phyloP scores from a whole-genome alignment of 2,888 invertebrate genomes.

The Lacanobia wlatinum region DNA sequence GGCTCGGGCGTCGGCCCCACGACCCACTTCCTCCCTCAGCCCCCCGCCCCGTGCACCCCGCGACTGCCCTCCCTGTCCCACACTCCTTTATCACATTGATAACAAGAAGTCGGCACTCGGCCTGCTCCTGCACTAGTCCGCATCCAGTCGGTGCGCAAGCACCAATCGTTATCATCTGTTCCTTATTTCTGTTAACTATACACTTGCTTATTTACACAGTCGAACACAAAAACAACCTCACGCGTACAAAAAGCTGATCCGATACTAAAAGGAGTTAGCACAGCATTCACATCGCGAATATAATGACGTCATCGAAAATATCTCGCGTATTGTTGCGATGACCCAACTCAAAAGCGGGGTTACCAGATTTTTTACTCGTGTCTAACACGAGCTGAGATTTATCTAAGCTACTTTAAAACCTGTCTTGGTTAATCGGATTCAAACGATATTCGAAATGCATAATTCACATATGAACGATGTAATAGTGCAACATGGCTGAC shows the following conservation, averaged over 20 bases:
- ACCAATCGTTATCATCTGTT: constrained; percentile 46
- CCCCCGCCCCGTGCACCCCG: constrained; percentile 55
- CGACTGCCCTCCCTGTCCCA: constrained; percentile 71
- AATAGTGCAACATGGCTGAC: constrained; percentile 74
- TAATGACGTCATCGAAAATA: constrained; percentile 52
- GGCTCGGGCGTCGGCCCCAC: constrained; percentile 86
- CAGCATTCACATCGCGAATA: constrained; percentile 33
- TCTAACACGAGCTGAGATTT: constrained; percentile 67
- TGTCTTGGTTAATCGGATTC: constrained; percentile 73
- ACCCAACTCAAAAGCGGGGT: constrained; percentile 60
- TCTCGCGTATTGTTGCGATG: constrained; percentile 52
- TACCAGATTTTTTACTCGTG: constrained; percentile 65
- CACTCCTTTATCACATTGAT: constrained; percentile 83
- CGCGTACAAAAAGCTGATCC: constrained; percentile 30
- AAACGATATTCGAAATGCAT: constrained; percentile 77
- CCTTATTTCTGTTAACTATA: constrained; percentile 19
- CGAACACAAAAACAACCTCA: constrained; percentile 33
- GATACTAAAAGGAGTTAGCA: constrained; percentile 33
- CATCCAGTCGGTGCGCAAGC: constrained; percentile 46
- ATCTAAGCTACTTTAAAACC: constrained; percentile 69
- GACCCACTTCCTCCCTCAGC: constrained; percentile 84
- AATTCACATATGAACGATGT: constrained; percentile 73
- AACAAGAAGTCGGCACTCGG: constrained; percentile 77
- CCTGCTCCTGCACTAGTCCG: constrained; percentile 66
- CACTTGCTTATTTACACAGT: constrained; percentile 34